phyloP scores from a whole-genome alignment of 1,140 invertebrate species.

The Brachionus paranguensis region DNA sequence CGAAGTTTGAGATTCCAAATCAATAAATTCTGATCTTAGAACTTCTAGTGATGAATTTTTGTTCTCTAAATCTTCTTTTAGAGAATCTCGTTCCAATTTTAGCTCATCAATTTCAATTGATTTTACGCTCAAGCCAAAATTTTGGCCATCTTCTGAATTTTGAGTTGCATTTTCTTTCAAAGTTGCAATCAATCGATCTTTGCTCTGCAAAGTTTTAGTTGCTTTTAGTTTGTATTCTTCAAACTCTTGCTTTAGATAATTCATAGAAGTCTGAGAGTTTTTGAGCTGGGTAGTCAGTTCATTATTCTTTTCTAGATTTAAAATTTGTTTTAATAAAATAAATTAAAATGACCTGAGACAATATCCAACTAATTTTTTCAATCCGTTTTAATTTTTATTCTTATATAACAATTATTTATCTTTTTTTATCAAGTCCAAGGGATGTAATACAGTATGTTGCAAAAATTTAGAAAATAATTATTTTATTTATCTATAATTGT shows the following conservation, averaged over 20 bases:
- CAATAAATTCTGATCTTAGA: conserved; percentile 59
- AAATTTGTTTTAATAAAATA: neutral
- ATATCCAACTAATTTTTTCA: no score
- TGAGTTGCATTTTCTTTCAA: conserved; percentile 59
- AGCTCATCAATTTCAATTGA: conserved; percentile 55
- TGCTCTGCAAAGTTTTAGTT: conserved; percentile 63
- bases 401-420: no score
- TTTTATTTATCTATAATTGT: no score
- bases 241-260: conserved; percentile 54
- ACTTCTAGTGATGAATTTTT: conserved; percentile 59
- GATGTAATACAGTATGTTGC: no score
- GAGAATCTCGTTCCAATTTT: conserved; percentile 62
- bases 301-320: neutral
- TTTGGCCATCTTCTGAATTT: conserved; percentile 48
- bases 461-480: no score
- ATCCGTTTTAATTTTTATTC: neutral
- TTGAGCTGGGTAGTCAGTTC: conserved; percentile 47
- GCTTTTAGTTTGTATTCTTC: conserved; percentile 62
- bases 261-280: conserved; percentile 46
- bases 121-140: conserved; percentile 46
- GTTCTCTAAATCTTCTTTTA: conserved; percentile 62
- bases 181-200: conserved; percentile 68
- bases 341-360: no score
- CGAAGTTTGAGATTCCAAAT: conserved; percentile 49
- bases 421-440: no score